These are phyloP conservation scores for Monomorium pharaonis DNA, from an alignment of 1,140 invertebrate species.

Conservation along the genomic window DNA sequence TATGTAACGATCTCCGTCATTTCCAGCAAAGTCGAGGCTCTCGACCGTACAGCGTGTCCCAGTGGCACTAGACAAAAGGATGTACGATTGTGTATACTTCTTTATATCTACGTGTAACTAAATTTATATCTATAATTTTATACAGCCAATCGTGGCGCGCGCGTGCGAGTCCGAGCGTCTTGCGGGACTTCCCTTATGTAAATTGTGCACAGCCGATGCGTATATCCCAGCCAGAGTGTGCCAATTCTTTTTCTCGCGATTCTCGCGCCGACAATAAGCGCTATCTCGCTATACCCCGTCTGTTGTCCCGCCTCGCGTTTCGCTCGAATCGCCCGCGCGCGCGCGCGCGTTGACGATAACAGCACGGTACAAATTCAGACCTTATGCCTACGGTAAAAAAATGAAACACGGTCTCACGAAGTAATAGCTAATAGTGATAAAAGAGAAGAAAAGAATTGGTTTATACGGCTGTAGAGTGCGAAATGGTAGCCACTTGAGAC, in stretches of 20 bases:
- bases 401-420: conserved; percentile 55
- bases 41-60: not conserved
- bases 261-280: not conserved
- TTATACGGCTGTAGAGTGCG: not conserved
- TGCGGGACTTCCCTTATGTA: not conserved
- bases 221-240: not conserved
- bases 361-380: conserved; percentile 85
- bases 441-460: no score
- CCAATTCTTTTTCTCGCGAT: not conserved
- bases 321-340: conserved; percentile 14
- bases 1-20: not conserved
- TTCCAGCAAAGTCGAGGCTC: not conserved
- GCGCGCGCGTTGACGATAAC: conserved; percentile 67
- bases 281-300: not conserved
- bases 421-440: conserved; percentile 59
- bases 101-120: conserved; percentile 69
- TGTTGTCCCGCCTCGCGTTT: not conserved
- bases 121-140: conserved; percentile 72
- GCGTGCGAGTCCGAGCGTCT: conserved; percentile 50
- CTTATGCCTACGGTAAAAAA: conserved; percentile 76
- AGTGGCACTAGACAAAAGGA: conserved; percentile 28
- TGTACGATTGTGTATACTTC: conserved; percentile 67
- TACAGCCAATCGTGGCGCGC: conserved; percentile 65
- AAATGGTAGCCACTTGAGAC: conserved; percentile 26
- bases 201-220: no score